These are phyloP conservation scores for Drosophila stalkeri DNA, from an alignment of 2,888 invertebrate genomes.

Conservation along the genomic window DNA sequence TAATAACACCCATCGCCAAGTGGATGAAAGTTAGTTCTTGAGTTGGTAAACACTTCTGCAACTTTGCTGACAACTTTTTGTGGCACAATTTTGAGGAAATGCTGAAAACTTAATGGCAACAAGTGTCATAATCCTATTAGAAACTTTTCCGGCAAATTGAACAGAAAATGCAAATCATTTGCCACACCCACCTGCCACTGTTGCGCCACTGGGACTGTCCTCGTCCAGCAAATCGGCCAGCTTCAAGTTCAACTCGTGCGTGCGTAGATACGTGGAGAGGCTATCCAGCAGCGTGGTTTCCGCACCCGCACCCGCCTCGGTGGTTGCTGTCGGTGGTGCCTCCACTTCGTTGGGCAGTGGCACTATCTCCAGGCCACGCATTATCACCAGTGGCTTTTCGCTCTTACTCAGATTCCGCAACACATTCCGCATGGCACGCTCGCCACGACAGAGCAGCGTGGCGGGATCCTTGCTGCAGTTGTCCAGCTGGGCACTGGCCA, in stretches of 20 bases:
- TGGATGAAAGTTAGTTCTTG: slow-evolving; percentile 3
- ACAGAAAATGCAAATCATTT: slow-evolving; percentile 20
- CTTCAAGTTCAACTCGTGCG: slow-evolving; percentile 90
- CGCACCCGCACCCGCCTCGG: slow-evolving; percentile 28
- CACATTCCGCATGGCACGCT: slow-evolving; percentile 86
- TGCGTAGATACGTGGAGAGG: slow-evolving; percentile 89
- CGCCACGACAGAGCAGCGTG: slow-evolving; percentile 86
- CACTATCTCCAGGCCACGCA: slow-evolving; percentile 84
- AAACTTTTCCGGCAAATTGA: slow-evolving; percentile 24
- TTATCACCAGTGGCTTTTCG: slow-evolving; percentile 79
- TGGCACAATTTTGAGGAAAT: slow-evolving; percentile 5
- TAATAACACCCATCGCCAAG: not conserved
- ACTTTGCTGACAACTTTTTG: slow-evolving; percentile 28
- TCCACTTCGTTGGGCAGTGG: slow-evolving; percentile 48
- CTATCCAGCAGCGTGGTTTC: slow-evolving; percentile 84
- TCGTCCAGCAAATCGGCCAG: slow-evolving; percentile 88
- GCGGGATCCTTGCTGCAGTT: slow-evolving; percentile 49
- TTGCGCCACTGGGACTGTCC: slow-evolving; percentile 26
- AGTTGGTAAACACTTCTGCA: slow-evolving; percentile 3
- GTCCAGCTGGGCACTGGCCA: slow-evolving; percentile 48
- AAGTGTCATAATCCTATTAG: slow-evolving; percentile 22
- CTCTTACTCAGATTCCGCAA: slow-evolving; percentile 86
- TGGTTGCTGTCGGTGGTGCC: not conserved
- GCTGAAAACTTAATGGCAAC: slow-evolving; percentile 6
- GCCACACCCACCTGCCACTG: slow-evolving; percentile 50